These are phyloP conservation scores for Cyclophora punctaria DNA, from an alignment of 2,888 invertebrate genomes.

Conservation along the genomic window DNA sequence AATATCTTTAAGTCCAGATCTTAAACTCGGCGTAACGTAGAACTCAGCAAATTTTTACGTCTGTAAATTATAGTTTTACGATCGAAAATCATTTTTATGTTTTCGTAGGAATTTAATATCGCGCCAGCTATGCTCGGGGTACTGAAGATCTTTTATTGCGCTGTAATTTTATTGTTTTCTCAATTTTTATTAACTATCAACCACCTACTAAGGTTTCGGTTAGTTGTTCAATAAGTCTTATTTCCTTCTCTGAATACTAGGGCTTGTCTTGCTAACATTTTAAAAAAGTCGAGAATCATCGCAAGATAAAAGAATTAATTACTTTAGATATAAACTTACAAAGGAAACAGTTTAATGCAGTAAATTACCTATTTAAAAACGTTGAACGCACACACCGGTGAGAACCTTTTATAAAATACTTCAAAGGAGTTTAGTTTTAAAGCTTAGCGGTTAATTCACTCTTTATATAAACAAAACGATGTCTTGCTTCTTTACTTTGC, in stretches of 20 bases:
- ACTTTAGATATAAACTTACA: conserved; percentile 28
- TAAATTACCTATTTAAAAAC: conserved; percentile 40
- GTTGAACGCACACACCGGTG: conserved; percentile 38
- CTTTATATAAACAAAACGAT: conserved; percentile 40
- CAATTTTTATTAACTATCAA: conserved; percentile 75
- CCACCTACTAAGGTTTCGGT: conserved; percentile 55
- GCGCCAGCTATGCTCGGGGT: conserved; percentile 69
- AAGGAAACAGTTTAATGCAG: conserved; percentile 37
- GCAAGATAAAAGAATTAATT: conserved; percentile 16
- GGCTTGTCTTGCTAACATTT: conserved; percentile 8
- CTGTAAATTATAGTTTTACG: conserved; percentile 76
- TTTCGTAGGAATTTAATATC: conserved; percentile 74
- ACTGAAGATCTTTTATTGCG: conserved; percentile 67
- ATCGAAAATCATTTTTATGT: conserved; percentile 76
- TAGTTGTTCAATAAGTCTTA: conserved; percentile 40
- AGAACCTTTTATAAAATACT: conserved; percentile 41
- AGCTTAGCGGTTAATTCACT: conserved; percentile 54
- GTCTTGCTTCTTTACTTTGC: conserved; percentile 22
- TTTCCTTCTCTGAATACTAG: conserved; percentile 19
- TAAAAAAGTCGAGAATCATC: conserved; percentile 8
- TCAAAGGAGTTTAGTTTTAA: conserved; percentile 58
- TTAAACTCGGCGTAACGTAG: conserved; percentile 46
- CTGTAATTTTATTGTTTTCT: conserved; percentile 76
- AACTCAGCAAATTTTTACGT: conserved; percentile 74
- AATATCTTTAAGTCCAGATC: conserved; percentile 27